These are phyloP conservation scores for Pissodes strobi DNA, from an alignment of 1,140 invertebrate genomes.

Conservation along the genomic window DNA sequence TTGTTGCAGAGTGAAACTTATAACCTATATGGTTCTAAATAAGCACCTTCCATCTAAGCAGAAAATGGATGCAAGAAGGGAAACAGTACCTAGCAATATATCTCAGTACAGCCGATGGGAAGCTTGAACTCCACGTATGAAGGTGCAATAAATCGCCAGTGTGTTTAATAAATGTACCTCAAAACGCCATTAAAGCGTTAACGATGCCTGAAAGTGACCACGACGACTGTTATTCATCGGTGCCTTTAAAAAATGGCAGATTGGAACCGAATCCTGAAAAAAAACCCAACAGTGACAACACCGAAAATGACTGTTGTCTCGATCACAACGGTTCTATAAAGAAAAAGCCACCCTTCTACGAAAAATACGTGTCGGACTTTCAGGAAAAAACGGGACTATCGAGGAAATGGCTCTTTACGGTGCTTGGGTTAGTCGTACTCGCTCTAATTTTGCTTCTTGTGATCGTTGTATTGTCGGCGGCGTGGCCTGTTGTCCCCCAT, in stretches of 20 bases:
- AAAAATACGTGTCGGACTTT: slow-evolving; percentile 34
- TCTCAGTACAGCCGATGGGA: no score
- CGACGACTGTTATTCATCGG: not conserved
- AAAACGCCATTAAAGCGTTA: no score
- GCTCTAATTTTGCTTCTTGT: slow-evolving; percentile 48
- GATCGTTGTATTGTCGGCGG: slow-evolving; percentile 49
- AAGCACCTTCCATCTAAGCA: no score
- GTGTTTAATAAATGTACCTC: no score
- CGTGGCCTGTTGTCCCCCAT: slow-evolving; percentile 51
- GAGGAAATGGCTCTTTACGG: slow-evolving; percentile 44
- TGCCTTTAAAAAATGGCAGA: slow-evolving; percentile 2
- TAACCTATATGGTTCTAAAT: no score
- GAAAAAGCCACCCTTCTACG: slow-evolving; percentile 16
- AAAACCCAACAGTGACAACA: not conserved
- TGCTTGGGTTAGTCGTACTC: slow-evolving; percentile 45
- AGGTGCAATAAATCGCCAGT: no score
- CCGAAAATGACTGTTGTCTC: slow-evolving; percentile 44
- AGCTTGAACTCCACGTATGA: no score
- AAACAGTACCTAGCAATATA: no score
- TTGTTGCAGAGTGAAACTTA: no score
- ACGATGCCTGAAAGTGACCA: slow-evolving; percentile 1
- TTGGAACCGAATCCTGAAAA: not conserved
- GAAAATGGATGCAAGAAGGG: no score
- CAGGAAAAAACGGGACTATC: slow-evolving; percentile 49
- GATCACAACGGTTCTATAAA: slow-evolving; percentile 21